Base-by-base conservation (phyloP, 2,113 vertebrate species). In the Strix uralensis region DNA sequence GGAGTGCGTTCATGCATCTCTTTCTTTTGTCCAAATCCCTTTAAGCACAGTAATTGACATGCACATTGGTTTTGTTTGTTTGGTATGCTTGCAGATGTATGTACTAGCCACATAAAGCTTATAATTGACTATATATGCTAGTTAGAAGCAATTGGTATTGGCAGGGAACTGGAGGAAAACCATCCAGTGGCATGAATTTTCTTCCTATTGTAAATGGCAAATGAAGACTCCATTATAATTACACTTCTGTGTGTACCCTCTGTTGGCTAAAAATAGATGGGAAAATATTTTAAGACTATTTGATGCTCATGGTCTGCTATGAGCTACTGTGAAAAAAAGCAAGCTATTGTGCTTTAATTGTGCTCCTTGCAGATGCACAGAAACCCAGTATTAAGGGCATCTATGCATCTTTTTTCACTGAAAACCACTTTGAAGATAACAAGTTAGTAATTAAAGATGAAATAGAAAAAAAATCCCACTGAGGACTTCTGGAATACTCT, bases 231-330 rank as follows among this genome's bases (percentile, higher is more conserved):
- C 46, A 38, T 67, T 89, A 65, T 77, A 94, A 95, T 85, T 72
- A 75, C 66, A 82, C n/a, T 89, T 72, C 69, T 94, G 47, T 55
- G 40, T 75, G 49, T 82, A 75, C 30, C 17, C 52, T 13, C 70
- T 84, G 27, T 10, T 82, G 78, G 70, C 62, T 95, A 96, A 95
- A 96, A 95, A 96, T 87, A 96, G 58, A 72, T 72, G n/a, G 58
- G 78, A 94, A 94, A 95, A 92, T 92, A 94, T 92, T 95, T 94
- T 79, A 32, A 7, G 81, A 82, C 21, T 84, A 30, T 54, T 72
- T 80, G 51, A 87, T n/a, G 40, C 49, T 81, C 36, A 19, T 2
- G 11, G 46, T 75, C 69, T 81, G 44, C 86, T 86, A 15, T 16
- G 34, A 93, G 52, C 30, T 81, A 55, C 84, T 73, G 54, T 34